Base-by-base conservation (phyloP, 2,888 invertebrate genomes). In the Trichogramma dendrolimi region DNA sequence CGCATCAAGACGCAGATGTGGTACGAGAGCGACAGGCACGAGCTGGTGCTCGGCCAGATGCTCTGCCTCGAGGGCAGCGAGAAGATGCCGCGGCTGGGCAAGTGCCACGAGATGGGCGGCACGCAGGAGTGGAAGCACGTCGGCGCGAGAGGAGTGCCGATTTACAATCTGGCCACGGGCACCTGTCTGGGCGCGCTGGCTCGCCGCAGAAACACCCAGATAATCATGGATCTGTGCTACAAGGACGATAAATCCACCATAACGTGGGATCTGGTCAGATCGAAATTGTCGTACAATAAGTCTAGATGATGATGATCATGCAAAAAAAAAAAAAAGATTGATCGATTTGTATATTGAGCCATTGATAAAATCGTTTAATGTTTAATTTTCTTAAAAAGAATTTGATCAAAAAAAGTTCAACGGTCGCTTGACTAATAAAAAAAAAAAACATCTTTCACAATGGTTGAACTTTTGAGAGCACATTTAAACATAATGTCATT, bases 91-190 rank as follows among this genome's bases (percentile, higher is more conserved):
- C 82, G 86, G 60, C 81, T 97, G 7, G 87, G 90, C 69, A 96
- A 97, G 79, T 97, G 97, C 73, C 96, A 96, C 73, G 94, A 93
- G 77, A 89, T 93, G 82, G 90, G 92, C 8, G 92, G 92, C 0
- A 86, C 91, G 68, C 97, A 97, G 80, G 92, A 94, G 73, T 98
- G 97, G 97, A 88, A 87, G 58, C 90, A 92, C 74, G 88, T 88
- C 67, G 86, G 85, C 65, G 81, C 85, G 89, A 85, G 83, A 58
- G 84, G 84, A 56, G 87, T 88, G 65, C 90, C 92, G 0, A 84
- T 94, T 51, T 94, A 94, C 79, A 94, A 93, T 75, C 84, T 90
- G 71, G 94, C 94, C 14, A 88, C 90, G 5, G 94, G 94, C 0
- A 90, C 90, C 68, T 94, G 94, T 73, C 79, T 94, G 42, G 88